A percentile compares a stretch with the other conserved stretches of the same genome.
These are phyloP conservation scores for Typhlomys cinereus DNA, from an alignment of 2,113 vertebrate genomes.

Conservation along the genomic window DNA sequence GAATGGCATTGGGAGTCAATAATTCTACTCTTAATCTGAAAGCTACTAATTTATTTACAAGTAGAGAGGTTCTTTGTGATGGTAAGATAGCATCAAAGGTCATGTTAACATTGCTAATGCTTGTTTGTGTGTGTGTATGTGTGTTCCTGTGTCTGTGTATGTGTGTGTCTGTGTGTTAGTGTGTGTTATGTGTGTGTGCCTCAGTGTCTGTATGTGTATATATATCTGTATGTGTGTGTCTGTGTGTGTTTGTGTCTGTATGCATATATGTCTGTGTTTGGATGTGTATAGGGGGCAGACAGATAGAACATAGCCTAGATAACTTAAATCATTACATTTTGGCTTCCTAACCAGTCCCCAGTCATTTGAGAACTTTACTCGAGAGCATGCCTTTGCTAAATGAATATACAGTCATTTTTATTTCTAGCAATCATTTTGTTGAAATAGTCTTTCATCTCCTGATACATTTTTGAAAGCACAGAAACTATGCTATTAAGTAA, in stretches of 20 bases:
- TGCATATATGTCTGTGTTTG: too few species aligned
- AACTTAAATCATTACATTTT: constrained; percentile 14
- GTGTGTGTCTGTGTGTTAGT: too few species aligned
- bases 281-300: too few species aligned
- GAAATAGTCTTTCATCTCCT: not conserved
- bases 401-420: not conserved
- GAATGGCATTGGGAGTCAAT: not conserved
- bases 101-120: not conserved
- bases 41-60: constrained; percentile 7
- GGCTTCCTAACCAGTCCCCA: not conserved
- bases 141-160: too few species aligned
- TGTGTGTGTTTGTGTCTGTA: too few species aligned
- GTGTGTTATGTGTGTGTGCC: too few species aligned
- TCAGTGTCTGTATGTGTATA: too few species aligned
- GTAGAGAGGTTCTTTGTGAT: not conserved
- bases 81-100: not conserved
- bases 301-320: not conserved
- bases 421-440: constrained; percentile 36
- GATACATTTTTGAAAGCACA: constrained; percentile 49
- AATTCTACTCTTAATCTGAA: constrained; percentile 15
- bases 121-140: too few species aligned
- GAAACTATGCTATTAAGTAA: constrained; percentile 34
- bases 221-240: too few species aligned
- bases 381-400: constrained; percentile 26
- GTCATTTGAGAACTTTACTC: constrained; percentile 10